phyloP scores from a whole-genome alignment of 2,113 vertebrate genomes.

The Phylloscopus whistleri region DNA sequence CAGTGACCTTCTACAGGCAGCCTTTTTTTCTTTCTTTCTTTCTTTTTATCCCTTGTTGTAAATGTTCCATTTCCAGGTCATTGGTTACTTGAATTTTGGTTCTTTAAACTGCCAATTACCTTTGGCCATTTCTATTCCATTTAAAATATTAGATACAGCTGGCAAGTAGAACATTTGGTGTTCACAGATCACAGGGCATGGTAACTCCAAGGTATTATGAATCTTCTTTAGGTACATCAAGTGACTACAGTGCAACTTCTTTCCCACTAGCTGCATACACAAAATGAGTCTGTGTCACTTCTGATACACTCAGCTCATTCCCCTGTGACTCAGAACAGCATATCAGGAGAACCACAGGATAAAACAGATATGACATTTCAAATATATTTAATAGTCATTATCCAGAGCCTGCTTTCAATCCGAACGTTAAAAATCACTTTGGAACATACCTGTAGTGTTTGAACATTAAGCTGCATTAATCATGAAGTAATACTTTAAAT shows the following conservation, averaged over 20 bases:
- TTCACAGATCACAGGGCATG: background rate
- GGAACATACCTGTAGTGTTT: constrained; percentile 22
- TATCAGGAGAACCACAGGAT: constrained; percentile 16
- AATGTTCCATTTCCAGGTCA: constrained; percentile 49
- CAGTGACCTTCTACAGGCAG: constrained; percentile 65
- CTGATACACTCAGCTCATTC: constrained; percentile 32
- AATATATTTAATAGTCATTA: constrained; percentile 54
- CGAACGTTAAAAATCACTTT: constrained; percentile 43
- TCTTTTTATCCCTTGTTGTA: constrained; percentile 23
- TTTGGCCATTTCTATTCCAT: constrained; percentile 56
- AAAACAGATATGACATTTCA: constrained; percentile 57
- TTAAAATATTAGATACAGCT: background rate
- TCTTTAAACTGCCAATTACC: constrained; percentile 70
- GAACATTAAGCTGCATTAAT: constrained; percentile 28
- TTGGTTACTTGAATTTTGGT: constrained; percentile 62
- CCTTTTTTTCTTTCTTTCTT: background rate
- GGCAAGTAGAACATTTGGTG: background rate
- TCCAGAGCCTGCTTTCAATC: constrained; percentile 46
- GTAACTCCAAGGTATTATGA: constrained; percentile 8
- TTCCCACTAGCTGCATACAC: constrained; percentile 30
- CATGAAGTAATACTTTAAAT: constrained; percentile 24
- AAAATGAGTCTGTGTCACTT: constrained; percentile 52
- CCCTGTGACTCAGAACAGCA: constrained; percentile 40
- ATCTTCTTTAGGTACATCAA: constrained; percentile 31
- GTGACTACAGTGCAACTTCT: constrained; percentile 32